Base-by-base conservation (phyloP, 2,888 invertebrate species). In the Drosophila greeni region DNA sequence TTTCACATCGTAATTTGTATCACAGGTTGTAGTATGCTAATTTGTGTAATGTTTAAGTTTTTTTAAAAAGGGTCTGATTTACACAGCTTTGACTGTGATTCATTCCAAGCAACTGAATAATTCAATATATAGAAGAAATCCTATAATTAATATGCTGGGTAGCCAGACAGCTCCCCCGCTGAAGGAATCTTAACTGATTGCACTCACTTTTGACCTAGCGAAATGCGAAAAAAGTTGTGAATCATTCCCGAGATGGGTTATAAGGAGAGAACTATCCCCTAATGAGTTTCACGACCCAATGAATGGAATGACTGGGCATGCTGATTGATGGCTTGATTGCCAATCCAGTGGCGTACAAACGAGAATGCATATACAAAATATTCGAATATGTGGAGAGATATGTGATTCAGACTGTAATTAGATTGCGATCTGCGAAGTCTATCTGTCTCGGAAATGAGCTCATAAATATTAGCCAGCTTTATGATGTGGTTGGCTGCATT, bases 251-350 rank as follows among this genome's bases (percentile, higher is more conserved):
- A 37, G 37, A 40, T 66, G 60, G 23, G 45, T 54, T 42, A 23
- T 39, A 20, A 16, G 55, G 53, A 72, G 52, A 69, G 62, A 52
- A 54, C 47, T 57, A 33, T 48, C 43, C 42, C 18, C 47, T 33
- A 54, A 79, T 74, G 66, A 40, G 49, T 42, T 65, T 59, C 55
- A 77, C 81, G 82, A 74, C 56, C 45, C 12, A 24, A 33, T 33
- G 47, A 59, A 66, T 56, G 37, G 56, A 64, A 37, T 69, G 62
- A 58, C 58, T 59, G 43, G 59, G 47, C 66, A 57, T 36, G 55
- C 69, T 75, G 84, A 83, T 77, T 83, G 83, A 79, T 75, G 65
- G 51, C 55, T 77, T 75, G 72, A 81, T 81, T 81, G 72, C 55
- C 59, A 45, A 47, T 39, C 37, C 52, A 51, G 55, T 64, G 61